Percentiles rank a stretch among this genome's conserved stretches.
phyloP scores from a whole-genome alignment of 1,140 invertebrate genomes.

The Hylyphantes graminicola region DNA sequence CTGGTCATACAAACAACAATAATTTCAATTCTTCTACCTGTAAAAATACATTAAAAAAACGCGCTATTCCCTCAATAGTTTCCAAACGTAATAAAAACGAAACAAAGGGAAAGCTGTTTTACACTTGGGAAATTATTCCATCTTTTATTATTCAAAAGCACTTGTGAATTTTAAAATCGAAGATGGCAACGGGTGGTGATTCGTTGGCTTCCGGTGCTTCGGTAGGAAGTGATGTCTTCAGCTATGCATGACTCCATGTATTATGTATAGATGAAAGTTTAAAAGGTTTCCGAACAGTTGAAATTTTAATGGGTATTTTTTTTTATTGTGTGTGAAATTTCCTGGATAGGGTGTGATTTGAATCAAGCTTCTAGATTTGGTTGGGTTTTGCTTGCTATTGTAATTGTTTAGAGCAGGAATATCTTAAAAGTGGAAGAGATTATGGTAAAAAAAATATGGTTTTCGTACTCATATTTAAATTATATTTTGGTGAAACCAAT shows the following conservation, averaged over 20 bases:
- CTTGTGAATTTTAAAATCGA: conserved; percentile 53
- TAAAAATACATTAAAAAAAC: no score
- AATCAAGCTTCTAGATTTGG: no score
- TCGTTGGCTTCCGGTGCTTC: neutral
- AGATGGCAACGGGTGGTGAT: neutral
- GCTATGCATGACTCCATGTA: conserved; percentile 35
- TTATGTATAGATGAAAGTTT: conserved; percentile 28
- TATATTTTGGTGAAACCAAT: no score
- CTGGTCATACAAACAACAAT: no score
- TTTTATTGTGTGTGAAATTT: neutral
- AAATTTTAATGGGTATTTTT: conserved; percentile 28
- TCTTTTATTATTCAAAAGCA: conserved; percentile 45
- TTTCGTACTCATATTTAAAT: no score
- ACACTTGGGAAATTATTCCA: conserved; percentile 49
- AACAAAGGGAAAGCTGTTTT: conserved; percentile 15
- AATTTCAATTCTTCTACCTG: no score
- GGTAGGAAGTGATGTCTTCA: neutral
- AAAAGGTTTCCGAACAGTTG: conserved; percentile 16
- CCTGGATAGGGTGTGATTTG: no score
- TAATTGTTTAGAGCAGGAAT: no score
- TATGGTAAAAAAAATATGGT: no score
- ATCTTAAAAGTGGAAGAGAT: no score
- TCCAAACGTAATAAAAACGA: conserved; percentile 25
- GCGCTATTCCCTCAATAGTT: neutral
- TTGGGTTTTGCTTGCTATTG: no score